A percentile compares a stretch with the other conserved stretches of the same genome.
These are phyloP conservation scores for Poecilus cupreus DNA, from an alignment of 2,888 invertebrate genomes.

Conservation along the genomic window DNA sequence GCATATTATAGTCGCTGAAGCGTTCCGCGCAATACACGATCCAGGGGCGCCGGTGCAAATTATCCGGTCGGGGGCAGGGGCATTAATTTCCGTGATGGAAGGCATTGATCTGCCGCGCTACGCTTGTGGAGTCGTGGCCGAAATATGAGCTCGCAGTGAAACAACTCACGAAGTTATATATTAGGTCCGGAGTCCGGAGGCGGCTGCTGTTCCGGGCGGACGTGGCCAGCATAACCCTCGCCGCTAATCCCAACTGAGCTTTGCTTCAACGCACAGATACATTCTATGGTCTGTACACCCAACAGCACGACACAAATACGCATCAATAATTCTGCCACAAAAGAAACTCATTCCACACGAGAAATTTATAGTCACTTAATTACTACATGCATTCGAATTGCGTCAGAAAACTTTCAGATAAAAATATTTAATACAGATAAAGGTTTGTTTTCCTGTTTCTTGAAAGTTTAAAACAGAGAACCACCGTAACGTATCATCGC, in stretches of 20 bases:
- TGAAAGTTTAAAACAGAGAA: too few species aligned
- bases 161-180: conserved; percentile 66
- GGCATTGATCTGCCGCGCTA: conserved; percentile 60
- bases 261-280: conserved; percentile 39
- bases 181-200: conserved; percentile 65
- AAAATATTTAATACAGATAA: too few species aligned
- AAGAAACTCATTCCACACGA: background rate
- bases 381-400: background rate
- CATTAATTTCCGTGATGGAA: conserved; percentile 75
- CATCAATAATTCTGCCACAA: background rate
- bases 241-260: conserved; percentile 70
- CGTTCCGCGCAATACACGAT: conserved; percentile 65
- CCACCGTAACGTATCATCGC: too few species aligned
- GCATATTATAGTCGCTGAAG: conserved; percentile 74
- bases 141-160: conserved; percentile 65
- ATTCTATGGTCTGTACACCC: background rate
- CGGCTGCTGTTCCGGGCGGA: conserved; percentile 67
- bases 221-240: conserved; percentile 71
- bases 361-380: background rate
- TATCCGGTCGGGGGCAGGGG: conserved; percentile 72
- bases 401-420: background rate
- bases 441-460: too few species aligned
- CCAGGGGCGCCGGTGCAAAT: conserved; percentile 66
- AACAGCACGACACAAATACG: background rate
- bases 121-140: conserved; percentile 42